Conservation (phyloP, 2,113 vertebrate genomes). For the Mormoops blainvillei region DNA sequence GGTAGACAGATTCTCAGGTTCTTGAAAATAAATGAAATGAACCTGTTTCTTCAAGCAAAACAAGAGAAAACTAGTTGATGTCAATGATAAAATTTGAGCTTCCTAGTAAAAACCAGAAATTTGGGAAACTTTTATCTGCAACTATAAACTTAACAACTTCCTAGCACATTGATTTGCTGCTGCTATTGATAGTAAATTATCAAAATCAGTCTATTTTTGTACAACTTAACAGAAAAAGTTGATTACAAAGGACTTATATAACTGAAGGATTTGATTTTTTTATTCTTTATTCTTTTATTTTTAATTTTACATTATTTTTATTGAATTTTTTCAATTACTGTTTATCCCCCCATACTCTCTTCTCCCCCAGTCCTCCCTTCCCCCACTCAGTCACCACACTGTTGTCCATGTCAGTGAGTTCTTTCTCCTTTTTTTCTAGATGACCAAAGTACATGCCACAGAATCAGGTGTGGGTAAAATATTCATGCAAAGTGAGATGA, state of each 20-base stretch:
- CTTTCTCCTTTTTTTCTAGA: not conserved
- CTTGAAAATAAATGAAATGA: not conserved
- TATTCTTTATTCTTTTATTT: too few relatives aligned
- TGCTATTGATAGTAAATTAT: not conserved
- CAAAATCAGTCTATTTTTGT: not conserved
- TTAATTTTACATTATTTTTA: too few relatives aligned
- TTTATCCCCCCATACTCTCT: too few relatives aligned
- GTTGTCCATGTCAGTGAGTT: too few relatives aligned
- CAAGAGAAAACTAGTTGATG: not conserved
- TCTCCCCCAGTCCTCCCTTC: too few relatives aligned
- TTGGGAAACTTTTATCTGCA: not conserved
- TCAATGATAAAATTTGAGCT: too few relatives aligned
- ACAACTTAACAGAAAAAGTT: not conserved
- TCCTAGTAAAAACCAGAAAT: not conserved
- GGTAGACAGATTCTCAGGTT: not conserved
- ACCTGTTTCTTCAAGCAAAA: not conserved
- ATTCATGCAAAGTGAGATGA: not conserved
- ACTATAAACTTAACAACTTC: not conserved
- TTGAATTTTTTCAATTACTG: too few relatives aligned
- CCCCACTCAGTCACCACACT: too few relatives aligned
- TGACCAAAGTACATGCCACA: not conserved
- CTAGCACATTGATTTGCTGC: not conserved
- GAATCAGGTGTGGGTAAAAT: not conserved
- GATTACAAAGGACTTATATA: not conserved
- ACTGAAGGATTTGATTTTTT: not conserved